Percentiles rank a stretch among this genome's conserved stretches.
Evolutionary conservation across 2,888 invertebrate genomes (phyloP).

Genomic region (Drosophila dives): DNA sequence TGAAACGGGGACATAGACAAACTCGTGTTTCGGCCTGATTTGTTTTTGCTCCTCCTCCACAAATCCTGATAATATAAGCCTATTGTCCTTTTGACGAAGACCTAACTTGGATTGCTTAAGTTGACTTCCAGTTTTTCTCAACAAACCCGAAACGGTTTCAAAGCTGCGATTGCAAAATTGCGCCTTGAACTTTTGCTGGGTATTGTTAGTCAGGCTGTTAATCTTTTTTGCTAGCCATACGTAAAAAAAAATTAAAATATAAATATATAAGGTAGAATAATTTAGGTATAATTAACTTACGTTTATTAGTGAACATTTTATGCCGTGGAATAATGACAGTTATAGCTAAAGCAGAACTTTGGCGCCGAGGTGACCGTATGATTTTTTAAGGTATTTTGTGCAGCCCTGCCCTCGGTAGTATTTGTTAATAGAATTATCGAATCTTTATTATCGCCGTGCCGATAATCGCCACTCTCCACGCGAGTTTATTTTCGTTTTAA

Average conservation of each 20-base stretch:
- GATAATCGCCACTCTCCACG: slow-evolving; percentile 65
- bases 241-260: not conserved
- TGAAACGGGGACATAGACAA: slow-evolving; percentile 25
- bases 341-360: slow-evolving; percentile 13
- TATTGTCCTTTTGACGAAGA: slow-evolving; percentile 57
- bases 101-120: slow-evolving; percentile 74
- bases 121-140: slow-evolving; percentile 61
- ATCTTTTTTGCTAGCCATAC: slow-evolving; percentile 22
- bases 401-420: slow-evolving; percentile 3
- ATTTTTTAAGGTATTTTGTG: not conserved
- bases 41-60: slow-evolving; percentile 46
- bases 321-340: slow-evolving; percentile 20
- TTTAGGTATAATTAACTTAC: slow-evolving; percentile 28
- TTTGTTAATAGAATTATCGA: slow-evolving; percentile 17
- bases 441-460: slow-evolving; percentile 18
- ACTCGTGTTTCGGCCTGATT: slow-evolving; percentile 45
- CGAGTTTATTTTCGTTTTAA: slow-evolving; percentile 68
- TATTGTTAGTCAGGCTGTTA: slow-evolving; percentile 38
- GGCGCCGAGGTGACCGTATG: slow-evolving; percentile 26
- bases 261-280: not conserved
- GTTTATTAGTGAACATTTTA: slow-evolving; percentile 57
- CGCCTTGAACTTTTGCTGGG: slow-evolving; percentile 48
- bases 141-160: slow-evolving; percentile 62
- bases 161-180: slow-evolving; percentile 55
- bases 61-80: slow-evolving; percentile 59